These are phyloP conservation scores for Peromyscus leucopus DNA, from an alignment of 2,113 vertebrate genomes.

Conservation along the genomic window DNA sequence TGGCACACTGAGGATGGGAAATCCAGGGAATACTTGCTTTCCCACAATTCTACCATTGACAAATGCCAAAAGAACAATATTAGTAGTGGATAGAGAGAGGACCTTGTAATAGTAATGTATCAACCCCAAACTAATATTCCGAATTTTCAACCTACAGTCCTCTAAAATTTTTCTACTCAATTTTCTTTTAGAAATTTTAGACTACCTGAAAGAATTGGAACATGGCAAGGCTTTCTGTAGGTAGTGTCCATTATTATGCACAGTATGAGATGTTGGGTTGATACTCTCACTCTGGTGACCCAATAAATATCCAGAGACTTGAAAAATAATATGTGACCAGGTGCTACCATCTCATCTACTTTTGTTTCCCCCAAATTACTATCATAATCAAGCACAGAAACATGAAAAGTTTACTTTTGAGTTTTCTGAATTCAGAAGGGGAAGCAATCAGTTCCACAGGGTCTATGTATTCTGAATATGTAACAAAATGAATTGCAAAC, in stretches of 20 bases:
- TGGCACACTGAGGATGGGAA: neutral
- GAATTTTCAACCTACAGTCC: neutral
- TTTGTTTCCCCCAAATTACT: neutral
- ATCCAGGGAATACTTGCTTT: neutral
- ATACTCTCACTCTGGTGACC: neutral
- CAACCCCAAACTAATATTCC: conserved; percentile 23
- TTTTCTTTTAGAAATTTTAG: conserved; percentile 1
- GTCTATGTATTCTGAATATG: neutral
- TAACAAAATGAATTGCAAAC: neutral
- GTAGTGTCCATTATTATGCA: neutral
- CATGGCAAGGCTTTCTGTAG: conserved; percentile 1
- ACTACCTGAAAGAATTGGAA: neutral
- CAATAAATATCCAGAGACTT: conserved; percentile 24
- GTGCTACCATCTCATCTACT: neutral
- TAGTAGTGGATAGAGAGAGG: neutral
- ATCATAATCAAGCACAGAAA: neutral
- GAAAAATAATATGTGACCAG: neutral
- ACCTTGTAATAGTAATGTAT: neutral
- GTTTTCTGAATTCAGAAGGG: conserved; percentile 54
- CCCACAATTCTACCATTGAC: neutral
- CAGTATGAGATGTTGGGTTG: neutral
- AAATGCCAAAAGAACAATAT: conserved; percentile 43
- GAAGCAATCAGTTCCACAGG: neutral
- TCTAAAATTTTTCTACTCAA: neutral
- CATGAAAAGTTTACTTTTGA: neutral